Conservation (phyloP, 2,888 invertebrate species). For the Cylloceria caligata region DNA sequence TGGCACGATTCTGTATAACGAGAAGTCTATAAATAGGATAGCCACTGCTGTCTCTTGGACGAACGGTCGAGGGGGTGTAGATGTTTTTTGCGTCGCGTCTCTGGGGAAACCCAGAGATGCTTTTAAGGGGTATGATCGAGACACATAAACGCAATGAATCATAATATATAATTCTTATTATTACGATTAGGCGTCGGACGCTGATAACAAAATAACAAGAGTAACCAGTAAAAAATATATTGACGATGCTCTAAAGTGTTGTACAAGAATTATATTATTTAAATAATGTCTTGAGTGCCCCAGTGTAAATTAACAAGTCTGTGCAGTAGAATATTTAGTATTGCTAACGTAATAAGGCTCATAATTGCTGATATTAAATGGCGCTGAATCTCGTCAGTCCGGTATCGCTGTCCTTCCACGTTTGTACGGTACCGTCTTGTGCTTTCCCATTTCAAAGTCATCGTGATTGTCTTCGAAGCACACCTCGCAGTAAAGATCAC, state of each 20-base stretch:
- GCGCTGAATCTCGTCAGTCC: constrained; percentile 30
- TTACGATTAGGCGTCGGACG: not conserved
- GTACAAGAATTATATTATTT: constrained; percentile 2
- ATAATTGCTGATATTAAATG: constrained; percentile 4
- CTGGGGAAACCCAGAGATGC: constrained; percentile 62
- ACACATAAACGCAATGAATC: constrained; percentile 40
- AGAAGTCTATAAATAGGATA: constrained; percentile 75
- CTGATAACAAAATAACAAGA: not conserved
- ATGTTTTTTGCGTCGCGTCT: constrained; percentile 78
- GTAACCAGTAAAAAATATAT: constrained; percentile 54
- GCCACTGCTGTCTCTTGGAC: constrained; percentile 55
- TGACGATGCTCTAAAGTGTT: constrained; percentile 36
- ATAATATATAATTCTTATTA: not conserved
- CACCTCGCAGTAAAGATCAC: constrained; percentile 91
- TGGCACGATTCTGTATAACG: constrained; percentile 68
- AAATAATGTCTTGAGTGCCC: constrained; percentile 15
- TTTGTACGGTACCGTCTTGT: constrained; percentile 73
- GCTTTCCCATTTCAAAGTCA: constrained; percentile 85
- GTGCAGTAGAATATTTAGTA: constrained; percentile 40
- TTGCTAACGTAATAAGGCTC: constrained; percentile 28
- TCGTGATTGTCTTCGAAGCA: constrained; percentile 92
- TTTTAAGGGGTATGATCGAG: constrained; percentile 34
- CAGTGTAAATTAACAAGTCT: constrained; percentile 29
- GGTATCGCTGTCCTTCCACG: constrained; percentile 47
- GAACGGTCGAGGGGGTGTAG: constrained; percentile 64